A percentile compares a stretch with the other conserved stretches of the same genome.
Conservation (phyloP, 2,113 vertebrate genomes). For the Microtus ochrogaster region DNA sequence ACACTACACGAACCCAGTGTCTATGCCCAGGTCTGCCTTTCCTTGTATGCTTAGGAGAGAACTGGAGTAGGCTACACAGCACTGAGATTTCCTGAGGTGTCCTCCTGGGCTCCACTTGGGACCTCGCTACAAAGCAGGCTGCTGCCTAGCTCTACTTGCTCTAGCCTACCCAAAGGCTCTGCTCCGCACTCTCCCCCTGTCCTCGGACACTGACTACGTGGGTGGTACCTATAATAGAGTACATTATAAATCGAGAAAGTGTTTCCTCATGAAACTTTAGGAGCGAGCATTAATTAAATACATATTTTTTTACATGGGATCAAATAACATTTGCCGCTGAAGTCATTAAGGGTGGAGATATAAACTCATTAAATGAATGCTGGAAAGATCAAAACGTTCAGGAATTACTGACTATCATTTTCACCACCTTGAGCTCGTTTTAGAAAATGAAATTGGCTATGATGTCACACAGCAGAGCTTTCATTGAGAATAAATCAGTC, state of each 20-base stretch:
- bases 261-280: slow-evolving; percentile 62
- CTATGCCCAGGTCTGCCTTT: not conserved
- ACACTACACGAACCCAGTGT: not conserved
- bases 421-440: slow-evolving; percentile 12
- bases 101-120: not conserved
- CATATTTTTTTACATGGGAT: slow-evolving; percentile 57
- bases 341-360: slow-evolving; percentile 69
- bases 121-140: not conserved
- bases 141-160: not conserved
- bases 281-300: slow-evolving; percentile 72
- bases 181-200: not conserved
- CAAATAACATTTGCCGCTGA: slow-evolving; percentile 50
- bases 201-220: not conserved
- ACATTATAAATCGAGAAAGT: slow-evolving; percentile 32
- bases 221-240: not conserved
- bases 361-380: slow-evolving; percentile 63
- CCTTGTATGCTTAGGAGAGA: not conserved
- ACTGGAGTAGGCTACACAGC: not conserved
- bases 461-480: not conserved
- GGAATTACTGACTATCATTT: slow-evolving; percentile 28
- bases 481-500: slow-evolving; percentile 20
- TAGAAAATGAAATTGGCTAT: slow-evolving; percentile 15
- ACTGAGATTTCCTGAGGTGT: not conserved
- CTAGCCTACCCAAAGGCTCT: not conserved
- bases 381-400: slow-evolving; percentile 48